A percentile compares a stretch with the other conserved stretches of the same genome.
These are phyloP conservation scores for Hirudinaria manillensis DNA, from an alignment of 2,888 invertebrate species.

Conservation along the genomic window DNA sequence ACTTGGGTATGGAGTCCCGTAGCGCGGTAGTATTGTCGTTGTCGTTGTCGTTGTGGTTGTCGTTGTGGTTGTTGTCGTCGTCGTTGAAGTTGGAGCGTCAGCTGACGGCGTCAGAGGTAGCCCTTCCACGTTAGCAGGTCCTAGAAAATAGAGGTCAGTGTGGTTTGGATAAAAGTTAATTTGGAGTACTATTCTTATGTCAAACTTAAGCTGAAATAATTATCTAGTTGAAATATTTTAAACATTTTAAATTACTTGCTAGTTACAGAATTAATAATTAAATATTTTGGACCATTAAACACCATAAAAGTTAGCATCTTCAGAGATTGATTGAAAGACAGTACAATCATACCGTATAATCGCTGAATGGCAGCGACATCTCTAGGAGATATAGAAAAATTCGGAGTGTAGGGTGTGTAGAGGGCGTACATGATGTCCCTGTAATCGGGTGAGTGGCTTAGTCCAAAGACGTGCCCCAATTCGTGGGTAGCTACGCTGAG, in stretches of 20 bases:
- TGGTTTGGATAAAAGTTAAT: neutral
- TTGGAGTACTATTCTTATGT: too few species aligned
- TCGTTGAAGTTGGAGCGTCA: neutral
- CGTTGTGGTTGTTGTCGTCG: conserved; percentile 15
- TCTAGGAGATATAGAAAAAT: conserved; percentile 12
- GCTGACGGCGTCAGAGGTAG: neutral
- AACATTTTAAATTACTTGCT: too few species aligned
- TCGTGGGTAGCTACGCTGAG: conserved; percentile 40
- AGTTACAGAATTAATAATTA: too few species aligned
- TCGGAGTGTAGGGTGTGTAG: conserved; percentile 18
- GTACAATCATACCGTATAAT: conserved; percentile 18
- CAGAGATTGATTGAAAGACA: too few species aligned
- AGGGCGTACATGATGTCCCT: conserved; percentile 25
- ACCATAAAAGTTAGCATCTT: too few species aligned
- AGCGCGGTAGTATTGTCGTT: too few species aligned
- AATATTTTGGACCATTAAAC: too few species aligned
- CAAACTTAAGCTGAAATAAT: neutral
- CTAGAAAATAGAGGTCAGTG: too few species aligned
- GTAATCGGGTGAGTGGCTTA: conserved; percentile 6
- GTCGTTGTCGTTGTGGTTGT: neutral
- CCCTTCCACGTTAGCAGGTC: neutral
- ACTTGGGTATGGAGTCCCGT: too few species aligned
- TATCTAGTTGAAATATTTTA: neutral
- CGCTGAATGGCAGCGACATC: conserved; percentile 21
- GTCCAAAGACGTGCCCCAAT: conserved; percentile 38